Evolutionary conservation across 1,140 invertebrate genomes (phyloP), one percentile per base, ranked within the genome.

Genomic region (Colletes latitarsis): DNA sequence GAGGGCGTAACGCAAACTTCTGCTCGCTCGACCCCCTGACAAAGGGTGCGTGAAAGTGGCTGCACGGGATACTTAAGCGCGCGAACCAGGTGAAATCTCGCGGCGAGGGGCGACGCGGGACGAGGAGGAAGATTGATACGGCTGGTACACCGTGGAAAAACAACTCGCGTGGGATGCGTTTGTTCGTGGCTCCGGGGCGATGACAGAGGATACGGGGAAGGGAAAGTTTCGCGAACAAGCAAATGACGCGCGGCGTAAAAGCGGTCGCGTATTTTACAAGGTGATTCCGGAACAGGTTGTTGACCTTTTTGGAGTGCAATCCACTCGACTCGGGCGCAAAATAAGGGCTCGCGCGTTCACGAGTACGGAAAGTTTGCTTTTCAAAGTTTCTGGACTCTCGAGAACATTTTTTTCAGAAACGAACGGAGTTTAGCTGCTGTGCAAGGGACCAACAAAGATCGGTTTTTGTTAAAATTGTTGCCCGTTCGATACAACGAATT

Each of bases 131-230:
- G 83, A 85, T 85, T 85, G 83, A 85, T 85, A 77, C 62, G 71
- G 72, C 52, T 68, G 81, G 75, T 30, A 30, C 58, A 46, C 21
- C 17, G 43, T 63, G 76, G 74, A 85, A 85, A 85, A 85, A 83
- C 81, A 85, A 77, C 78, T 67, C 82, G 69, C 82, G 64, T 70
- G 69, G 63, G 78, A 84, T 84, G 78, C 78, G 72, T 84, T 82
- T 76, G 82, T 74, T 77, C 64, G 60, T 15, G 64, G 57, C 62
- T 70, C 30, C 49, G 1, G 14, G 69, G 21, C 46, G 19, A 78
- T 73, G 66, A 72, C 75, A 81, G 84, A 85, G 53, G 39, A 55
- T 39, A 82, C 49, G 60, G 6, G 17, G 14, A 10, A 17, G 49
- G 5, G 53, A 81, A 58, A 30, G 46, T 30, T 58, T 6, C 14